A percentile compares a stretch with the other conserved stretches of the same genome.
Evolutionary conservation across 1,140 invertebrate species (phyloP).

Genomic region (Drosophila mauritiana): DNA sequence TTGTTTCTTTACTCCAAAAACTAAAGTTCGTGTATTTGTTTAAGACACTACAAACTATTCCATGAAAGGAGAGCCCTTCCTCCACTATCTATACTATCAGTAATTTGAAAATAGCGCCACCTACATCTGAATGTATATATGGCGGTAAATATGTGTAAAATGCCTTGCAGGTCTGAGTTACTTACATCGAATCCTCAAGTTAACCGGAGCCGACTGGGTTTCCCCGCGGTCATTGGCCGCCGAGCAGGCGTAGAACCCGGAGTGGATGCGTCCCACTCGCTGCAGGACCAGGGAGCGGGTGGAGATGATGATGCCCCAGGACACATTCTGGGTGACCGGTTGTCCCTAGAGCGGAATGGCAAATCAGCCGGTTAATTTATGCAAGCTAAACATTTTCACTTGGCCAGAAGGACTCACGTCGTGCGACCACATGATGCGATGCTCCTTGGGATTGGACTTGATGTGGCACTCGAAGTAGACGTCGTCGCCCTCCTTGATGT

Average conservation of each 20-base stretch:
- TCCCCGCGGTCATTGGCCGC: slow-evolving; percentile 93
- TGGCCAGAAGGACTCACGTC: slow-evolving; percentile 88
- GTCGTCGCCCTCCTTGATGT: slow-evolving; percentile 96
- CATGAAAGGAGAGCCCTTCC: too few relatives aligned
- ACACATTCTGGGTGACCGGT: slow-evolving; percentile 91
- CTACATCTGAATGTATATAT: too few relatives aligned
- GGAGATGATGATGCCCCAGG: slow-evolving; percentile 93
- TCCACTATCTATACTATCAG: too few relatives aligned
- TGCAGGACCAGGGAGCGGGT: slow-evolving; percentile 94
- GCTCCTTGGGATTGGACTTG: slow-evolving; percentile 92
- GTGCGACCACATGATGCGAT: slow-evolving; percentile 94
- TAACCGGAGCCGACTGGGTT: slow-evolving; percentile 91
- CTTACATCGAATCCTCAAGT: slow-evolving; percentile 93
- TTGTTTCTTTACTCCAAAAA: too few relatives aligned
- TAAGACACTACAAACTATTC: too few relatives aligned
- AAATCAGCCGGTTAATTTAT: slow-evolving; percentile 34
- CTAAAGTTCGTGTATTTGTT: too few relatives aligned
- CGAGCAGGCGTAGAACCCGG: slow-evolving; percentile 93
- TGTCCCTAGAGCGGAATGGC: slow-evolving; percentile 87
- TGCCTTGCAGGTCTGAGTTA: slow-evolving; percentile 51
- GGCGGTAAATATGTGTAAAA: too few relatives aligned
- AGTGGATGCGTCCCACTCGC: slow-evolving; percentile 91
- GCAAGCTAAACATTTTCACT: not conserved
- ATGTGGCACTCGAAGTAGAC: slow-evolving; percentile 97
- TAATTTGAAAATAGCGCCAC: too few relatives aligned